Evolutionary conservation across 2,888 invertebrate species (phyloP).

Genomic region (Subacronicta megacephala): DNA sequence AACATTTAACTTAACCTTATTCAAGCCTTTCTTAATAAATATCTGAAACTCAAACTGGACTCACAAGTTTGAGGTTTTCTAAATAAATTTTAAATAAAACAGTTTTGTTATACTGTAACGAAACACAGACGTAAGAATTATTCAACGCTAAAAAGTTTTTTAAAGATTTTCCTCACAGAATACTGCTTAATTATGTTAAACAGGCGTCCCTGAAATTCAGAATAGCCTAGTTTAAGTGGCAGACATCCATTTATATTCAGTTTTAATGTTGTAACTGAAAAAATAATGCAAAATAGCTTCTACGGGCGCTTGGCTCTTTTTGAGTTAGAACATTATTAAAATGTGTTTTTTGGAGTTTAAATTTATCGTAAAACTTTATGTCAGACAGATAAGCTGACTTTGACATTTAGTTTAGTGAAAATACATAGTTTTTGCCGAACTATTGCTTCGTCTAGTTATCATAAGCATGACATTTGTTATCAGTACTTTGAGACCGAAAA

Average conservation of each 20-base stretch:
- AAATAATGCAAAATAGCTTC: constrained; percentile 38
- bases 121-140: constrained; percentile 42
- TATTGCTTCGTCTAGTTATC: background rate
- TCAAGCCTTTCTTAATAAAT: constrained; percentile 13
- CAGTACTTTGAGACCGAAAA: background rate
- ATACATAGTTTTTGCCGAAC: too few species aligned
- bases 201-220: constrained; percentile 47
- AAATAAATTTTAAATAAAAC: constrained; percentile 40
- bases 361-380: constrained; percentile 30
- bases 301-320: constrained; percentile 30
- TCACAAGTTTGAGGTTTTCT: constrained; percentile 20
- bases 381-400: constrained; percentile 24
- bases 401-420: constrained; percentile 22
- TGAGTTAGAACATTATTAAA: constrained; percentile 43
- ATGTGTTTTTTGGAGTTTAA: constrained; percentile 40
- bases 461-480: background rate
- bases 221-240: constrained; percentile 51
- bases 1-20: background rate
- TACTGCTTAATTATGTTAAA: constrained; percentile 60
- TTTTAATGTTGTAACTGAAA: constrained; percentile 58
- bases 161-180: constrained; percentile 47
- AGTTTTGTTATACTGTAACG: constrained; percentile 20
- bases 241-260: constrained; percentile 58
- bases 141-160: constrained; percentile 40
- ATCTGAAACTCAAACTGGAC: too few species aligned